Evolutionary conservation across 2,797 vertebrate genomes (phyloP).

Genomic region (Oreortyx pictus): DNA sequence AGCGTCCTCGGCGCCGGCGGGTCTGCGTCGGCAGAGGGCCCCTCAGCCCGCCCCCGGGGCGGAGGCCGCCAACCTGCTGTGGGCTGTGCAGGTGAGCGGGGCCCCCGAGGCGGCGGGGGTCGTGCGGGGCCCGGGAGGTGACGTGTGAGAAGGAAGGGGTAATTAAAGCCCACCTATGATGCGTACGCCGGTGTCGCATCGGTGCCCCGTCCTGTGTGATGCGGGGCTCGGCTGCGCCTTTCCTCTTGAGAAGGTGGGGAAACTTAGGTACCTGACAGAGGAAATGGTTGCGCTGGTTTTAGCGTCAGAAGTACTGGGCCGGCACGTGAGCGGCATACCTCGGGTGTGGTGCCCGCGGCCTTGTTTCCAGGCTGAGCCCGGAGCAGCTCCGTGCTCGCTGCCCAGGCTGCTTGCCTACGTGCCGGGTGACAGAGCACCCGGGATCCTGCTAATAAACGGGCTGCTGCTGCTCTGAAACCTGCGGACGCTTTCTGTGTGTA

Average conservation of each 20-base stretch:
- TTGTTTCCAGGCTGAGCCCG: not conserved
- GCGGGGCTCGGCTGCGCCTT: not conserved
- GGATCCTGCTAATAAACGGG: not conserved
- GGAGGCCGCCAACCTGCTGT: constrained; percentile 84
- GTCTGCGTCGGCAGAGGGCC: not conserved
- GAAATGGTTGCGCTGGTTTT: not conserved
- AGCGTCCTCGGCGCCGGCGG: not conserved
- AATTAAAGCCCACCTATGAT: not conserved
- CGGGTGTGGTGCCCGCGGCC: not conserved
- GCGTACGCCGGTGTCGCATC: accelerated
- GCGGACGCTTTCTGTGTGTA: not conserved
- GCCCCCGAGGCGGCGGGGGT: not conserved
- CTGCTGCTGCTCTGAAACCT: not conserved
- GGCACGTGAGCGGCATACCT: accelerated
- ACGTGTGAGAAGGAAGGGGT: too few species aligned
- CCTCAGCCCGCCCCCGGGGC: constrained; percentile 77
- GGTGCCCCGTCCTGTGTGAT: accelerated
- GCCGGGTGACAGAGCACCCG: not conserved
- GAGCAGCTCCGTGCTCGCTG: too few species aligned
- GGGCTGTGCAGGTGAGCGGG: constrained; percentile 91
- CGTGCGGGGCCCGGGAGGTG: too few species aligned
- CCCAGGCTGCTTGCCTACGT: too few species aligned
- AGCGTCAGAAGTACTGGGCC: not conserved
- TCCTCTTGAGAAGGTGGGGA: not conserved
- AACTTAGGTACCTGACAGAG: not conserved